Percentiles rank a stretch among this genome's conserved stretches.
These are phyloP conservation scores for Guaruba guarouba DNA, from an alignment of 2,113 vertebrate species.

Conservation along the genomic window DNA sequence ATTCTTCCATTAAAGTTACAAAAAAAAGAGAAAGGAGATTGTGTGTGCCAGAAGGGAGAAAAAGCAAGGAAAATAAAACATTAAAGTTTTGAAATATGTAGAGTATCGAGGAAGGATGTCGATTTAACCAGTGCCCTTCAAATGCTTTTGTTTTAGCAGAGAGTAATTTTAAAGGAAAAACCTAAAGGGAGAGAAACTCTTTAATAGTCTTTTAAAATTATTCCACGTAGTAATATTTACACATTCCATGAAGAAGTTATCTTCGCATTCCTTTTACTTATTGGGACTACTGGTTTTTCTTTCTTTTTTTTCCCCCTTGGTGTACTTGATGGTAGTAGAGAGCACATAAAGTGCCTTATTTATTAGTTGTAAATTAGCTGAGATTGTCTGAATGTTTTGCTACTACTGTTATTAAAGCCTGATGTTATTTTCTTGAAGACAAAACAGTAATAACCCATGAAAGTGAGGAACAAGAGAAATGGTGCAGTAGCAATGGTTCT, in stretches of 20 bases:
- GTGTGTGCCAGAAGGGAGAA: background rate
- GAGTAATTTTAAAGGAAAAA: background rate
- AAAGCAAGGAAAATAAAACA: rapidly evolving
- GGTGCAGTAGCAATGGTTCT: background rate
- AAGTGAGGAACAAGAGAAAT: background rate
- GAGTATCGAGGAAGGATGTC: background rate
- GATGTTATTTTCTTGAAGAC: conserved; percentile 16
- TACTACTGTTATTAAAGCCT: background rate
- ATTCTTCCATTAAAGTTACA: background rate
- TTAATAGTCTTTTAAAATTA: background rate
- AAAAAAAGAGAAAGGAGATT: background rate
- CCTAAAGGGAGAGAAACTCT: background rate
- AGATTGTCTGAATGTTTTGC: background rate
- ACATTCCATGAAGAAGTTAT: background rate
- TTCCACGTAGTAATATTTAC: background rate
- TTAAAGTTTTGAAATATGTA: background rate
- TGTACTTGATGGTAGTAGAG: background rate
- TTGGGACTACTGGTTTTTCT: background rate
- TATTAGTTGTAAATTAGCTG: background rate
- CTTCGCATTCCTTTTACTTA: background rate
- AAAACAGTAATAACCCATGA: background rate
- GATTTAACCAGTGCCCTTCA: background rate
- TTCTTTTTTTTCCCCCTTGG: background rate
- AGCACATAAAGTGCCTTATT: background rate
- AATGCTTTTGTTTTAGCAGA: background rate